Evolutionary conservation across 2,888 invertebrate species (phyloP).

Genomic region (Euclidia mi): DNA sequence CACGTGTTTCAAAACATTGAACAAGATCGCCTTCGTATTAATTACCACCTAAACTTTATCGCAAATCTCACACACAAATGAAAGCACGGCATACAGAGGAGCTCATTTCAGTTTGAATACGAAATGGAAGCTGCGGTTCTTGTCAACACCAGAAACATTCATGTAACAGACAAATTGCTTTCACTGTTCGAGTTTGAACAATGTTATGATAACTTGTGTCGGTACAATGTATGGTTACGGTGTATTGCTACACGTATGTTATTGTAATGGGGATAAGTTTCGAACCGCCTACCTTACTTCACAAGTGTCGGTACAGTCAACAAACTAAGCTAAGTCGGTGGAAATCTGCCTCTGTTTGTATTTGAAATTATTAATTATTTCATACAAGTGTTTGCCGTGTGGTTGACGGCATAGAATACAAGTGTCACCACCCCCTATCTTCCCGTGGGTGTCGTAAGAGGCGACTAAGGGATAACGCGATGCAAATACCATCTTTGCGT

Average conservation of each 20-base stretch:
- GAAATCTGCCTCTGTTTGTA: background rate
- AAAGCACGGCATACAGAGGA: conserved; percentile 39
- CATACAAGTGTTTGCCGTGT: background rate
- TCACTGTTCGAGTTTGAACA: conserved; percentile 57
- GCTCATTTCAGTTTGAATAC: conserved; percentile 61
- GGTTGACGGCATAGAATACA: too few species aligned
- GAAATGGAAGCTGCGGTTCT: conserved; percentile 63
- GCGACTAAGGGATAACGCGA: too few species aligned
- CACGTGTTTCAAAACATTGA: background rate
- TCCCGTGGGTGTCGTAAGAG: too few species aligned
- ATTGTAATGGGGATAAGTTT: conserved; percentile 43
- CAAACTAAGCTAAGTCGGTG: conserved; percentile 6
- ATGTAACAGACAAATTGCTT: conserved; percentile 71
- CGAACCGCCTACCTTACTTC: conserved; percentile 33
- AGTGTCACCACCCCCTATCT: too few species aligned
- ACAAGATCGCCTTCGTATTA: background rate
- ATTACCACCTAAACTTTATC: conserved; percentile 10
- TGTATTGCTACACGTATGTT: conserved; percentile 38
- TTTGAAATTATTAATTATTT: too few species aligned
- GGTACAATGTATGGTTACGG: conserved; percentile 42
- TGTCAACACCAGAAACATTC: conserved; percentile 68
- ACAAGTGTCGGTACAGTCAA: conserved; percentile 26
- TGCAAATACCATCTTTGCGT: too few species aligned
- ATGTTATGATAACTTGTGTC: conserved; percentile 53
- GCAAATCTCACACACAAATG: conserved; percentile 34